Conservation (phyloP, 35 echinoderm and acorn worm genomes). For the Nesometra sesokonis region DNA sequence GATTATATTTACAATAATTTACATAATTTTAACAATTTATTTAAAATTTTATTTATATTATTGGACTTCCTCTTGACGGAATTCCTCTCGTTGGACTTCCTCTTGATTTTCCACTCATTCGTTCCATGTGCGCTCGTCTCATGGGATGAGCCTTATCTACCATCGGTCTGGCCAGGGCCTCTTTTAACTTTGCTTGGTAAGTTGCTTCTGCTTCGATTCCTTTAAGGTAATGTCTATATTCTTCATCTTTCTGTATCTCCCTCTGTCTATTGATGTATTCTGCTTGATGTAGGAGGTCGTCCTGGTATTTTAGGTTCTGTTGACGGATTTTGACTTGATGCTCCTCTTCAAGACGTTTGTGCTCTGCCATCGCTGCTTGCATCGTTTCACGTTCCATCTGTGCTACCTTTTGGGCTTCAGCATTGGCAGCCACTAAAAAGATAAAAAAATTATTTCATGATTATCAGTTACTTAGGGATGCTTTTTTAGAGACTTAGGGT, state of each 20-base stretch:
- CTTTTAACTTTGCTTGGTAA: slow-evolving; percentile 97
- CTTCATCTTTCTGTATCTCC: slow-evolving; percentile 79
- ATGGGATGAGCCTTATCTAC: slow-evolving; percentile 94
- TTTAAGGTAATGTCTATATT: slow-evolving; percentile 75
- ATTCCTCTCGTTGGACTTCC: too few relatives aligned
- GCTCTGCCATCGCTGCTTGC: slow-evolving; percentile 88
- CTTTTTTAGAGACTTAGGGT: too few relatives aligned
- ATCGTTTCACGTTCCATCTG: slow-evolving; percentile 60
- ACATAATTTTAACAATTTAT: too few relatives aligned
- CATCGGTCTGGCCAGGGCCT: slow-evolving; percentile 84
- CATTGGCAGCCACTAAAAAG: slow-evolving; percentile 58
- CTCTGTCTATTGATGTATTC: slow-evolving; percentile 46
- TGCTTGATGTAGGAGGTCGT: slow-evolving; percentile 58
- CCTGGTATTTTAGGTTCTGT: slow-evolving; percentile 63
- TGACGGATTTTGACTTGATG: slow-evolving; percentile 19
- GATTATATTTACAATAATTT: too few relatives aligned
- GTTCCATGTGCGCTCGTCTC: slow-evolving; percentile 60
- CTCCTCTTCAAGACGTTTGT: slow-evolving; percentile 84
- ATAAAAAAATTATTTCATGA: too few relatives aligned
- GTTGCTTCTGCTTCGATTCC: slow-evolving; percentile 85
- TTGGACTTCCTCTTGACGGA: too few relatives aligned
- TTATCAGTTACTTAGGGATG: too few relatives aligned
- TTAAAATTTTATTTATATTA: too few relatives aligned
- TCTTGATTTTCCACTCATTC: too few relatives aligned
- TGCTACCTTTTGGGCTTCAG: slow-evolving; percentile 42